phyloP scores from a whole-genome alignment of 2,888 invertebrate genomes.

The Azorinus chamasolen region DNA sequence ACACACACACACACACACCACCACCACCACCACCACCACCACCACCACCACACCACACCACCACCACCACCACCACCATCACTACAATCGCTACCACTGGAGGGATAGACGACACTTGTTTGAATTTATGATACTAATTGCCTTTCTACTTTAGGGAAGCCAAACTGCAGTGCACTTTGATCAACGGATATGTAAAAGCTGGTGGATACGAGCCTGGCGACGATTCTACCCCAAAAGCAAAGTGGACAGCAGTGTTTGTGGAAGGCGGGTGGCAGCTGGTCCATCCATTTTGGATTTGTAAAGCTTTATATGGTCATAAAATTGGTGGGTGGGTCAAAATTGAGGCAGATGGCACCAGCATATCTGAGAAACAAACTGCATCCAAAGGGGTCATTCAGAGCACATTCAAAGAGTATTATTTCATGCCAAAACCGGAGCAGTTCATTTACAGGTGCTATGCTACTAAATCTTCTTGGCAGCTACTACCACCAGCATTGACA shows the following conservation, averaged over 20 bases:
- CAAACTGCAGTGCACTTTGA: slow-evolving; percentile 36
- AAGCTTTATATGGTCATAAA: slow-evolving; percentile 52
- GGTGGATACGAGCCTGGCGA: slow-evolving; percentile 59
- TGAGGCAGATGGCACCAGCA: slow-evolving; percentile 45
- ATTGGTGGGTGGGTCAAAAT: slow-evolving; percentile 64
- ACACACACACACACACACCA: too few relatives aligned
- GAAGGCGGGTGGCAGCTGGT: slow-evolving; percentile 60
- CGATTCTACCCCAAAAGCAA: slow-evolving; percentile 3
- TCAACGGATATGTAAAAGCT: slow-evolving; percentile 54
- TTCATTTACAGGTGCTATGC: slow-evolving; percentile 61
- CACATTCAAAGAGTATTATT: slow-evolving; percentile 64
- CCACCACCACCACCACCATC: too few relatives aligned
- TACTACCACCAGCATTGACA: slow-evolving; percentile 9
- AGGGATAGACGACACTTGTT: too few relatives aligned
- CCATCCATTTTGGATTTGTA: slow-evolving; percentile 62
- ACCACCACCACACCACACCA: too few relatives aligned
- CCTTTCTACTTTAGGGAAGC: slow-evolving; percentile 47
- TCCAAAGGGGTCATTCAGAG: slow-evolving; percentile 45
- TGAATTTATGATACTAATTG: too few relatives aligned
- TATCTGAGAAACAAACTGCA: slow-evolving; percentile 19
- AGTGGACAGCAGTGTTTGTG: slow-evolving; percentile 55
- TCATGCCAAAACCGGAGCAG: slow-evolving; percentile 61
- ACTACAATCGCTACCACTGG: too few relatives aligned
- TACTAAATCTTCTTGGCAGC: slow-evolving; percentile 56
- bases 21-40: too few relatives aligned